Conservation (phyloP, 1,140 invertebrate genomes). For the Nilaparvata lugens region DNA sequence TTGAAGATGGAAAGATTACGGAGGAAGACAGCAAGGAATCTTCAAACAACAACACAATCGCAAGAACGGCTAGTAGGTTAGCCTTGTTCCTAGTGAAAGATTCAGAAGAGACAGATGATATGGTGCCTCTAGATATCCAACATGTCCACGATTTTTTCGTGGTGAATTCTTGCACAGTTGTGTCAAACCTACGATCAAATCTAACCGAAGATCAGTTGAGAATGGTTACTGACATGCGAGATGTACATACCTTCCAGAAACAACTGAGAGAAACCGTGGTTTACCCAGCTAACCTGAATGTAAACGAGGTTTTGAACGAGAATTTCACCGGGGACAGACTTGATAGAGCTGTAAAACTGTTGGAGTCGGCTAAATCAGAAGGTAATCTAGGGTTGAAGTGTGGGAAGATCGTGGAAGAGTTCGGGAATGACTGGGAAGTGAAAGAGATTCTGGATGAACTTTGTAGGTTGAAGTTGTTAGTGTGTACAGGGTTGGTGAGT, state of each 20-base stretch:
- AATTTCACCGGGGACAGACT: too few relatives aligned
- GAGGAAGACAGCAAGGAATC: neutral
- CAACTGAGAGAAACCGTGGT: neutral
- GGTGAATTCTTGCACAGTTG: constrained; percentile 40
- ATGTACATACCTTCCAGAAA: too few relatives aligned
- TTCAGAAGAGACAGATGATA: constrained; percentile 26
- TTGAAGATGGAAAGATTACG: constrained; percentile 2
- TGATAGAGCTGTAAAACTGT: too few relatives aligned
- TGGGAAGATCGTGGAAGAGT: constrained; percentile 21
- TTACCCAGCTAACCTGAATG: too few relatives aligned
- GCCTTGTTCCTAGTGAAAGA: constrained; percentile 42
- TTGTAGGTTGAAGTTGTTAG: constrained; percentile 39
- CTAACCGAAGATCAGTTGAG: too few relatives aligned
- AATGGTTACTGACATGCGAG: too few relatives aligned
- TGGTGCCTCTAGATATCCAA: constrained; percentile 36
- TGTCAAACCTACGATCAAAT: too few relatives aligned
- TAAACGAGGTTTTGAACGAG: too few relatives aligned
- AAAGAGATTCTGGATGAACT: constrained; percentile 36
- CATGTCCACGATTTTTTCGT: constrained; percentile 55
- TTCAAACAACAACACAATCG: constrained; percentile 13
- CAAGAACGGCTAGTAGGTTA: constrained; percentile 38
- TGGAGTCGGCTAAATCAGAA: too few relatives aligned
- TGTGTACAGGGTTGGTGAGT: constrained; percentile 47
- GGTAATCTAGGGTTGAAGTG: neutral
- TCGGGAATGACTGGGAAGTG: constrained; percentile 26